Base-by-base conservation (phyloP, 1,140 invertebrate genomes). In the Macrobrachium nipponense region DNA sequence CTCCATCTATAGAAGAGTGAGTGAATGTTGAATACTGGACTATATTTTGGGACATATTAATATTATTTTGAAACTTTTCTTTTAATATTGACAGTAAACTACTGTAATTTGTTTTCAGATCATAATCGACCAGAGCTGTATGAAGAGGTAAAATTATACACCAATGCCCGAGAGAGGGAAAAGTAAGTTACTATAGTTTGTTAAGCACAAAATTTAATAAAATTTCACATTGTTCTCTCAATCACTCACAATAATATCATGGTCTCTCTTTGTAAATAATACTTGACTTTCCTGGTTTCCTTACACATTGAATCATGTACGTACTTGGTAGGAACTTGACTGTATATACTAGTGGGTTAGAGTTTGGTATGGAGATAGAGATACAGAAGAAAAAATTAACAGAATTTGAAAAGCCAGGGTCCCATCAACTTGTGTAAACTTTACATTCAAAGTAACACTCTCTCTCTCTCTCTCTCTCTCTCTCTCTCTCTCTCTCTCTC, bases 91-190 rank as follows among this genome's bases (percentile, higher is more conserved):
- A 27, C 11, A 27, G 27, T 27, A 23, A 70, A 15, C 23, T 36
- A 4, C 1, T 70, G 20, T n/a, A 18, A 27, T 58, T 66, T 60
- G 12, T 78, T 81, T 81, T 58, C 78, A 89, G 88, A 89, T 64
- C 85, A 89, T 59, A 84, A 85, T 62, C 72, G 95, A 66, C 95
- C 96, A 15, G 97, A 98, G 90, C 91, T 98, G 0, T 97, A 96
- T 90, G 97, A 98, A 92, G 97, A 99, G 92, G 96, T 99, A 0
- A 98, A 98, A 91, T 92, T 99, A 0, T 98, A 96, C 90, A 95
- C 96, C 91, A 98, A 97, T 94, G 96, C 97, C 11, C 93, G 97
- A 89, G 98, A 99, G 92, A 94, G 98, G 90, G 98, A 99, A 93
- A 98, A 97, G 93, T 97, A 93, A 92, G 93, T 91, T 61, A 17